phyloP scores from a whole-genome alignment of 1,140 invertebrate species.

The Heliothis virescens region DNA sequence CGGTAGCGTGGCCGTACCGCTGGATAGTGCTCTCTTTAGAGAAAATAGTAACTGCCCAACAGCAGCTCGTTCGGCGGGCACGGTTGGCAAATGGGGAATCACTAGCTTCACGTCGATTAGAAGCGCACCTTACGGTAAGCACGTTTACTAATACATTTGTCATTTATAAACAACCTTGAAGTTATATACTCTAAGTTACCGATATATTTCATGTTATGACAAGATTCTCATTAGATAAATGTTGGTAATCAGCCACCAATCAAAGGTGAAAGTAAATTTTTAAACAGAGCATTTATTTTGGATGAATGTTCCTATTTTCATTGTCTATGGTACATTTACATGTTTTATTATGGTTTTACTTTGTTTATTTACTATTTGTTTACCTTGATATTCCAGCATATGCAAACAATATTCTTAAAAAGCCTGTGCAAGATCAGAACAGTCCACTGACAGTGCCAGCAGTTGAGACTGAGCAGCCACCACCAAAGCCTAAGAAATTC shows the following conservation, averaged over 20 bases:
- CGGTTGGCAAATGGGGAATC: slow-evolving; percentile 97
- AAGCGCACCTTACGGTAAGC: slow-evolving; percentile 91
- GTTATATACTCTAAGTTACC: slow-evolving; percentile 38
- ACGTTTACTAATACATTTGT: slow-evolving; percentile 51
- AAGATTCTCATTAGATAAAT: slow-evolving; percentile 33
- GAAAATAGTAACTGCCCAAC: slow-evolving; percentile 95
- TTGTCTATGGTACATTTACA: slow-evolving; percentile 1
- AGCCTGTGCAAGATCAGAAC: slow-evolving; percentile 87
- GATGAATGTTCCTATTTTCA: slow-evolving; percentile 16
- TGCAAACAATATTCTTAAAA: slow-evolving; percentile 80
- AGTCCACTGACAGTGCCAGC: slow-evolving; percentile 86
- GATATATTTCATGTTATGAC: slow-evolving; percentile 6
- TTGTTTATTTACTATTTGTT: slow-evolving; percentile 40
- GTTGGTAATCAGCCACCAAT: neutral
- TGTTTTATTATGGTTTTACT: neutral
- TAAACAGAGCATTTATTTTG: slow-evolving; percentile 32
- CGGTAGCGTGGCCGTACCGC: slow-evolving; percentile 87
- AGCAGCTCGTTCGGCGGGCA: slow-evolving; percentile 94
- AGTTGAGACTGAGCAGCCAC: slow-evolving; percentile 85
- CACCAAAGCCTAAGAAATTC: slow-evolving; percentile 94
- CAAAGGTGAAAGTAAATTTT: slow-evolving; percentile 54
- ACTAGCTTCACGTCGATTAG: slow-evolving; percentile 96
- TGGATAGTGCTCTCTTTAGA: slow-evolving; percentile 90
- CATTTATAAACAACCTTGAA: slow-evolving; percentile 60
- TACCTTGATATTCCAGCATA: slow-evolving; percentile 78